phyloP scores from a whole-genome alignment of 1,140 invertebrate species.

The Melipona quadrifasciata region DNA sequence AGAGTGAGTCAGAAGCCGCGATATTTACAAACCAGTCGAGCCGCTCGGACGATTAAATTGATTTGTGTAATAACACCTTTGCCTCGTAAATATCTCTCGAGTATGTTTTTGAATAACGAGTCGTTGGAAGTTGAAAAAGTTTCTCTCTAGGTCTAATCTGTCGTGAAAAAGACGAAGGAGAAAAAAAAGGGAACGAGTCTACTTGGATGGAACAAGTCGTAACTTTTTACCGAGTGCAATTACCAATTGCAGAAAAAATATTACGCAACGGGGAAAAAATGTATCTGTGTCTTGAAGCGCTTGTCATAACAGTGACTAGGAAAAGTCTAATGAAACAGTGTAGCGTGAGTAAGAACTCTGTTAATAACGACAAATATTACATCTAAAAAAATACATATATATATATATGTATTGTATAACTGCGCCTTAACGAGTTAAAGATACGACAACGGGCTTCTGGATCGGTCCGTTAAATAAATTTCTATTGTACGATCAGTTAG shows the following conservation, averaged over 20 bases:
- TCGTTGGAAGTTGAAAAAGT: neutral
- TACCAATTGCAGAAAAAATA: neutral
- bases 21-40: slow-evolving; percentile 32
- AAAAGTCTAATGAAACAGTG: too few relatives aligned
- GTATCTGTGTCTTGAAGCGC: too few relatives aligned
- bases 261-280: too few relatives aligned
- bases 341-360: too few relatives aligned
- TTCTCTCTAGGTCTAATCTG: neutral
- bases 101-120: neutral
- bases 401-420: neutral
- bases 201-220: neutral
- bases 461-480: slow-evolving; percentile 13
- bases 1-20: slow-evolving; percentile 39
- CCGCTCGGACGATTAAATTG: slow-evolving; percentile 11
- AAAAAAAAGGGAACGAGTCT: too few relatives aligned
- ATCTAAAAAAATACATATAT: too few relatives aligned
- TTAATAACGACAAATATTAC: too few relatives aligned
- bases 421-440: neutral
- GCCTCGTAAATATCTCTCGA: neutral
- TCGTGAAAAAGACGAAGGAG: neutral
- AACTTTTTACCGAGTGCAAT: neutral
- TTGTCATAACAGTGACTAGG: too few relatives aligned
- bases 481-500: slow-evolving; percentile 18
- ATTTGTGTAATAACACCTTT: neutral
- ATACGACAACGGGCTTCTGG: too few relatives aligned